A percentile compares a stretch with the other conserved stretches of the same genome.
These are phyloP conservation scores for Boulengeromyrus knoepffleri DNA, from an alignment of 2,113 vertebrate species.

Conservation along the genomic window DNA sequence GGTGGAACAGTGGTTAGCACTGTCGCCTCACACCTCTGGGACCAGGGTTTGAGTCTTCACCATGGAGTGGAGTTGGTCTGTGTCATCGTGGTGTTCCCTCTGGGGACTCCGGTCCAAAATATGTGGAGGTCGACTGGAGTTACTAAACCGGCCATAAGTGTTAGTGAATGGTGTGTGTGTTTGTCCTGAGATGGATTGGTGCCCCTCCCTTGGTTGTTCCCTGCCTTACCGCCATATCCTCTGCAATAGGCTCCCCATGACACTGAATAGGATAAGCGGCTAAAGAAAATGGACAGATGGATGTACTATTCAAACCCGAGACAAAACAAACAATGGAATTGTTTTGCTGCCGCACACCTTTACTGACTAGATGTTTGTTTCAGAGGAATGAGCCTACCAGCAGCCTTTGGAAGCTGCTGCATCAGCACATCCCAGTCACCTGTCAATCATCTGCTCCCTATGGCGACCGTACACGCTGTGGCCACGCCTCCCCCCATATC, in stretches of 20 bases:
- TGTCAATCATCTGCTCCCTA: slow-evolving; percentile 12
- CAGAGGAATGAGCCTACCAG: slow-evolving; percentile 30
- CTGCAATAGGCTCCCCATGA: not conserved
- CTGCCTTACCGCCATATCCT: too few relatives aligned
- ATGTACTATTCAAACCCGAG: not conserved
- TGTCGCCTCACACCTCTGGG: not conserved
- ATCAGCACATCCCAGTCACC: slow-evolving; percentile 28
- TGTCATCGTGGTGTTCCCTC: not conserved
- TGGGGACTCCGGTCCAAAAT: not conserved
- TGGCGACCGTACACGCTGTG: not conserved
- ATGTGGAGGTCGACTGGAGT: not conserved
- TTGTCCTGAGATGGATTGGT: too few relatives aligned
- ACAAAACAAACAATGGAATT: not conserved
- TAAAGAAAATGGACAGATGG: not conserved
- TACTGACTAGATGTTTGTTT: slow-evolving; percentile 9
- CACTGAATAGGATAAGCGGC: not conserved
- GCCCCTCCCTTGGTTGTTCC: too few relatives aligned
- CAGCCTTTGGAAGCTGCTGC: slow-evolving; percentile 33
- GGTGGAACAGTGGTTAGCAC: too few relatives aligned
- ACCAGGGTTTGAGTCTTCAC: too few relatives aligned
- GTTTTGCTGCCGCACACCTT: not conserved
- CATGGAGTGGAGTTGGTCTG: too few relatives aligned
- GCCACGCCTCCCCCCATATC: not conserved
- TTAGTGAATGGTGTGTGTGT: too few relatives aligned
- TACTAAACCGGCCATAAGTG: too few relatives aligned